Base-by-base conservation (phyloP, 2,113 vertebrate genomes). In the Cichladusa arquata region DNA sequence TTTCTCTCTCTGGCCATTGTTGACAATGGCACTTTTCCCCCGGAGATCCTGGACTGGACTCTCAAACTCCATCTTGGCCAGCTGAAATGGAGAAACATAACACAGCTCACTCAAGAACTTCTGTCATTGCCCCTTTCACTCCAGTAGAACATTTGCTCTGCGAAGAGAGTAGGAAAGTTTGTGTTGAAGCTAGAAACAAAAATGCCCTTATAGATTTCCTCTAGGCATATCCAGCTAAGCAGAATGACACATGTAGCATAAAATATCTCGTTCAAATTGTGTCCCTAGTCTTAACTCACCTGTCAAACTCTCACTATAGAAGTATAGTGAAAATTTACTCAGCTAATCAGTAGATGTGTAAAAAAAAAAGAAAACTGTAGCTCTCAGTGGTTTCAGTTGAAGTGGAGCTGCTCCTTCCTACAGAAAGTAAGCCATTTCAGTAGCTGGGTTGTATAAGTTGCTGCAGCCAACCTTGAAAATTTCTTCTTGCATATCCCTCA, bases 181-280 rank as follows among this genome's bases (percentile, higher is more conserved):
- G 17, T 71, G 17, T 36, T 67, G 51, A 10, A 73, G 10, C 51
- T 65, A 62, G 33, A 33, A 51, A 33, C 28, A 60, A 67, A 86
- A 74, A 48, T 48, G 18, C 4, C 36, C 36, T 12, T 15, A 33
- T 1, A 15, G 44, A 29, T 64, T 71, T 89, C 48, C 44, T 64
- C 44, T 42, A 22, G 53, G 53, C 45, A 18, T 33, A 58, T 34
- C 26, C 25, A 11, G 26, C 25, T 54, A 34, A 86, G 36, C 10
- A 53, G 44, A 81, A 44, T 40, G 28, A 45, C 0, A 0, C 25
- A 42, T 2, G 19, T 57, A 47, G 24, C 50, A 16, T 48, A 56
- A 88, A 94, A 81, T 31, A 11, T 4, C 44, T 8, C 3, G 9
- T 81, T 85, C 56, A 67, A 13, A 66, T 26, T 42, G 14, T 56